Evolutionary conservation across 2,888 invertebrate genomes (phyloP), one percentile per base, ranked within the genome.

Genomic region (Acrobasis suavella): DNA sequence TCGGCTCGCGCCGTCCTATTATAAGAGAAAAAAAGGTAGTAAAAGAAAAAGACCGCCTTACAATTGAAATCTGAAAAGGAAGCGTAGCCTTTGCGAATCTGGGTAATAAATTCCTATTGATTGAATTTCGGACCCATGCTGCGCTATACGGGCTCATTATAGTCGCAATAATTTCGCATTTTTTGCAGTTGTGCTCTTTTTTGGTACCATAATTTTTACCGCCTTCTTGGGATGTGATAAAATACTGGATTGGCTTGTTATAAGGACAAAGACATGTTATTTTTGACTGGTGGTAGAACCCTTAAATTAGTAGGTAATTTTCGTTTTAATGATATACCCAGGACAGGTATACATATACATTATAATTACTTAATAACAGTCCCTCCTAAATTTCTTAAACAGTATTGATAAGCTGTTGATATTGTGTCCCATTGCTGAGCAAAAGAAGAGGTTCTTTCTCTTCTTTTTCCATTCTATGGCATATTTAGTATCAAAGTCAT

Each of bases 61-160:
- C 85, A 86, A 85, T 88, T 78, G 81, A 81, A 76, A 74, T 77
- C 72, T 81, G 73, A 78, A 88, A 87, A 85, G 79, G 84, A 86
- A 86, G 83, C 86, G 85, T 84, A 82, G 79, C 89, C 89, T 87
- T 86, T 82, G 91, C 91, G 83, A 91, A 92, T 91, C 82, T 85
- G 83, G 87, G 85, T 86, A 91, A 92, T 91, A 92, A 91, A 92
- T 90, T 90, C 80, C 81, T 86, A 83, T 91, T 91, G 91, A 91
- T 91, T 86, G 88, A 88, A 89, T 88, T 89, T 88, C 77, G 91
- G 91, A 89, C 89, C 85, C 91, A 87, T 85, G 92, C 92, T 89
- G 91, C 49, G 89, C 80, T 78, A 92, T 92, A 89, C 84, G 92
- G 92, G 92, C 86, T 89, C 87, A 92, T 92, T 92, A 92, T 92